Conservation (phyloP, 2,888 invertebrate genomes). For the Caenorhabditis uteleia region DNA sequence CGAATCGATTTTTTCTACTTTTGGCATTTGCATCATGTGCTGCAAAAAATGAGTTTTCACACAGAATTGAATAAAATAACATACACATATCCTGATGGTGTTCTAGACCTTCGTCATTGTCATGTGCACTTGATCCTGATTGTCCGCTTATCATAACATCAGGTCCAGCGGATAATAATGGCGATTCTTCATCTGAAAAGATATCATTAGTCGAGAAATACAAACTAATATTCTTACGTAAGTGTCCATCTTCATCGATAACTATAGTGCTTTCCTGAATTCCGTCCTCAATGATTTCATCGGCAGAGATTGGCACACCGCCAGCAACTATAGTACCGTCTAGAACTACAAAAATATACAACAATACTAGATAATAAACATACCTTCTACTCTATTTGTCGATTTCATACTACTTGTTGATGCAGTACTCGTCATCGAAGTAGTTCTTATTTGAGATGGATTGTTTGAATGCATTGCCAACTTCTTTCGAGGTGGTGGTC, state of each 20-base stretch:
- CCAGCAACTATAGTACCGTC: conserved; percentile 6
- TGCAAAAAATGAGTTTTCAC: neutral
- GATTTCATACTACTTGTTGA: neutral
- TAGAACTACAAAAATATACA: neutral
- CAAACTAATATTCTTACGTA: conserved; percentile 8
- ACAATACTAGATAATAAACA: neutral
- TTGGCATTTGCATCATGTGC: no score
- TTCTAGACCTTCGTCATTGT: neutral
- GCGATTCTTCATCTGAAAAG: conserved; percentile 34
- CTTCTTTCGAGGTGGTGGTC: neutral
- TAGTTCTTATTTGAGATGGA: neutral
- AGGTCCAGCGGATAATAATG: conserved; percentile 35
- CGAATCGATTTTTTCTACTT: no score
- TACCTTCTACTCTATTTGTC: neutral
- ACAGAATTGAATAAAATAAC: neutral
- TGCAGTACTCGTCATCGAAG: neutral
- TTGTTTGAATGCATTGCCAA: no score
- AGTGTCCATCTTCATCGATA: conserved; percentile 30
- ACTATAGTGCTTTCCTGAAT: conserved; percentile 35
- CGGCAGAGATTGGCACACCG: conserved; percentile 29
- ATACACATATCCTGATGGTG: conserved; percentile 1
- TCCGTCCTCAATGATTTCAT: conserved; percentile 47
- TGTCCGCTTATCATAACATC: conserved; percentile 32
- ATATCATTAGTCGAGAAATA: neutral
- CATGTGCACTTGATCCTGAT: neutral